Conservation (phyloP, 2,888 invertebrate genomes). For the Drosophila greeni region DNA sequence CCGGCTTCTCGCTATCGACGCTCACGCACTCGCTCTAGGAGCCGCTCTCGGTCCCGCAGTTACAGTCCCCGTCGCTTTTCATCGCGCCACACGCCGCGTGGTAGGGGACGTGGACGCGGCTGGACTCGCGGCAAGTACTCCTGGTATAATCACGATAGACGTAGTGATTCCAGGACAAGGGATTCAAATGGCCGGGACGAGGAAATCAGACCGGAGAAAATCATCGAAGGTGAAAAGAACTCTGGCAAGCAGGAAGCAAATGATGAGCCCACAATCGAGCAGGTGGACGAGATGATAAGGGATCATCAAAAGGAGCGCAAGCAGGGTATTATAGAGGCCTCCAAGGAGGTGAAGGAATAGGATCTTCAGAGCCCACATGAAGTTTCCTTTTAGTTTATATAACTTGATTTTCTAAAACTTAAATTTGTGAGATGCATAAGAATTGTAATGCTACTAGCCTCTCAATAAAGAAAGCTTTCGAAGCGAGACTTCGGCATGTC, state of each 20-base stretch:
- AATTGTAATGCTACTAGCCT: neutral
- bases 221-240: neutral
- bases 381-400: conserved; percentile 46
- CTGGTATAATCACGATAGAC: conserved; percentile 42
- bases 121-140: conserved; percentile 44
- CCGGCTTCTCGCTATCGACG: conserved; percentile 64
- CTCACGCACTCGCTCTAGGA: conserved; percentile 63
- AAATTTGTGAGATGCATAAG: conserved; percentile 15
- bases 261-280: conserved; percentile 79
- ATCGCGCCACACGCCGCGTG: conserved; percentile 77
- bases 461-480: conserved; percentile 58
- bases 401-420: conserved; percentile 19
- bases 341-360: conserved; percentile 78
- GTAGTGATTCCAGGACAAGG: conserved; percentile 4
- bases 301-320: conserved; percentile 82
- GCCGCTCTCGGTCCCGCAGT: conserved; percentile 66
- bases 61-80: conserved; percentile 67
- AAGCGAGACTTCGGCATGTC: conserved; percentile 46
- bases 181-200: conserved; percentile 12
- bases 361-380: neutral
- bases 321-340: conserved; percentile 81
- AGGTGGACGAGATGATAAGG: conserved; percentile 81
- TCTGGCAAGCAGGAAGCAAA: conserved; percentile 75
- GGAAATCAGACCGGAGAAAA: conserved; percentile 59
- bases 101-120: conserved; percentile 69